Evolutionary conservation across 1,140 invertebrate genomes (phyloP).

Genomic region (Stegodyphus mimosarum): DNA sequence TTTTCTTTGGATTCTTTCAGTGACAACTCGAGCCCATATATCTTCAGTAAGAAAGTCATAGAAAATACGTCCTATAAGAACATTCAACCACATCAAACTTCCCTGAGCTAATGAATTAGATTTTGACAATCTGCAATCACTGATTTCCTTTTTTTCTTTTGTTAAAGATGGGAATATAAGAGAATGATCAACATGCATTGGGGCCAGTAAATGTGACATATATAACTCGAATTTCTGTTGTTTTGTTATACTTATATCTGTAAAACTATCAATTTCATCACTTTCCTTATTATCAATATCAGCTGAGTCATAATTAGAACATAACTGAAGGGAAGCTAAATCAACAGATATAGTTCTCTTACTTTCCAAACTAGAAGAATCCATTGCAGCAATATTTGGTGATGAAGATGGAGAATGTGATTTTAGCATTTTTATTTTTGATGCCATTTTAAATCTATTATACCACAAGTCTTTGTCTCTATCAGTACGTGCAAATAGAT

Average conservation of each 20-base stretch:
- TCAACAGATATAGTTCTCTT: slow-evolving; percentile 52
- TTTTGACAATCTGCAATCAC: slow-evolving; percentile 1
- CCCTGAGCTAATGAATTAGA: slow-evolving; percentile 27
- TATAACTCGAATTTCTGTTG: slow-evolving; percentile 48
- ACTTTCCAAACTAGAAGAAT: slow-evolving; percentile 12
- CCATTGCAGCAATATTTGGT: slow-evolving; percentile 59
- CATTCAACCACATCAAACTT: slow-evolving; percentile 77
- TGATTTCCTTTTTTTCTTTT: slow-evolving; percentile 19
- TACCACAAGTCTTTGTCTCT: slow-evolving; percentile 92
- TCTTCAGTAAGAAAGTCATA: slow-evolving; percentile 81
- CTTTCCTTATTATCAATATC: not conserved
- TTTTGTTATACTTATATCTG: slow-evolving; percentile 24
- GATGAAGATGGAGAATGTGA: slow-evolving; percentile 63
- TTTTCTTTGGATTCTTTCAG: slow-evolving; percentile 85
- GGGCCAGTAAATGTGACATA: slow-evolving; percentile 37
- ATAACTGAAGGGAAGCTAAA: slow-evolving; percentile 40
- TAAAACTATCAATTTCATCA: slow-evolving; percentile 27
- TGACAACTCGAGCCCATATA: slow-evolving; percentile 73
- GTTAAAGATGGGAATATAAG: not conserved
- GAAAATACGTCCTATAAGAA: slow-evolving; percentile 79
- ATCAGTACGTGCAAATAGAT: slow-evolving; percentile 83
- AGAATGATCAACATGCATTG: slow-evolving; percentile 19
- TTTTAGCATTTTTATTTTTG: slow-evolving; percentile 68
- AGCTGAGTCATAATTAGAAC: not conserved
- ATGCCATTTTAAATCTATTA: slow-evolving; percentile 67